Percentiles rank a stretch among this genome's conserved stretches.
Conservation (phyloP, 1,140 invertebrate species). For the Eurosta solidaginis region DNA sequence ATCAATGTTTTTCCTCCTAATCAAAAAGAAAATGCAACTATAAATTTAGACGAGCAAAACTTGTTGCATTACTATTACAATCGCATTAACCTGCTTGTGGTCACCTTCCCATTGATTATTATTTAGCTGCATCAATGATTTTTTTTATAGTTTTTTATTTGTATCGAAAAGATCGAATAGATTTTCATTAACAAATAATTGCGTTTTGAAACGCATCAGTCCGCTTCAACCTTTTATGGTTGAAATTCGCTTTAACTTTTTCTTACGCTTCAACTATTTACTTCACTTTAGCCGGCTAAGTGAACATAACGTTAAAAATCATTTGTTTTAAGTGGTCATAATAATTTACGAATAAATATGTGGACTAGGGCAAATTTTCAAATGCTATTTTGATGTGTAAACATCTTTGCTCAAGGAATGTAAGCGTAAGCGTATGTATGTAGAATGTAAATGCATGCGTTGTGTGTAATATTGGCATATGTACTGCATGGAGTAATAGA, state of each 20-base stretch:
- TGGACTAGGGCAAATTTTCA: too few relatives aligned
- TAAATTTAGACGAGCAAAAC: neutral
- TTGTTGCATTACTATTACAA: neutral
- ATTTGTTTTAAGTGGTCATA: too few relatives aligned
- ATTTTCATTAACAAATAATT: neutral
- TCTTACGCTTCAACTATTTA: neutral
- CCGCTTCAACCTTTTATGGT: neutral
- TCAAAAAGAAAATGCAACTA: neutral
- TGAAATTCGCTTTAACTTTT: neutral
- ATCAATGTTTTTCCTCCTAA: neutral
- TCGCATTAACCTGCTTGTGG: neutral
- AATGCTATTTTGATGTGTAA: too few relatives aligned
- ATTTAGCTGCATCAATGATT: neutral
- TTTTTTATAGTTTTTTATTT: neutral
- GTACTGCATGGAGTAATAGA: too few relatives aligned
- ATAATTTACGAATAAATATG: too few relatives aligned
- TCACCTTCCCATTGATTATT: neutral
- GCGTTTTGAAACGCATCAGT: neutral
- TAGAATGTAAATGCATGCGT: too few relatives aligned
- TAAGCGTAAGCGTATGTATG: too few relatives aligned
- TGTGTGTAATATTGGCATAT: too few relatives aligned
- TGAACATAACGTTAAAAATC: too few relatives aligned
- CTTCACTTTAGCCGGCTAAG: neutral
- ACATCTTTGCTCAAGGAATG: too few relatives aligned
- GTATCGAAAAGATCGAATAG: neutral